These are phyloP conservation scores for Acyrthosiphon pisum DNA, from an alignment of 1,140 invertebrate species.

Conservation along the genomic window DNA sequence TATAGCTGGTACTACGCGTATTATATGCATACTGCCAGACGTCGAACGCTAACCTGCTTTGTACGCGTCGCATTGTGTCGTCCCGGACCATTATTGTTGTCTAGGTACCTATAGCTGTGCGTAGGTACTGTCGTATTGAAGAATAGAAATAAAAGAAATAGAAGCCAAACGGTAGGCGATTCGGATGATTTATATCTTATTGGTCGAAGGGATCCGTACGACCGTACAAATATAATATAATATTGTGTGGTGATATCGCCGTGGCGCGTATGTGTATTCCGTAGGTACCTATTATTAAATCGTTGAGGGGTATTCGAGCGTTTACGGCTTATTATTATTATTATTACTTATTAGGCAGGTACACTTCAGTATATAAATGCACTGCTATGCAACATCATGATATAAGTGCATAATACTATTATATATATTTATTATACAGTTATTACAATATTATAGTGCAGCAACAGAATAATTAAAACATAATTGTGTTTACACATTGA, in stretches of 20 bases:
- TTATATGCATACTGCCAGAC: not conserved
- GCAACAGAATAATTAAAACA: not conserved
- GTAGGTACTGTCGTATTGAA: not conserved
- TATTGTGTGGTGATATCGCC: no score
- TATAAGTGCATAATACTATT: conserved; percentile 12
- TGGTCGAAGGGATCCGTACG: not conserved
- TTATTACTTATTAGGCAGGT: not conserved
- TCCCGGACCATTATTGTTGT: not conserved
- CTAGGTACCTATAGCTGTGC: not conserved
- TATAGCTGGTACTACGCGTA: not conserved
- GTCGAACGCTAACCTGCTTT: conserved; percentile 41
- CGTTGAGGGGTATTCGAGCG: not conserved
- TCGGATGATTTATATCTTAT: not conserved
- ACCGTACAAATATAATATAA: no score
- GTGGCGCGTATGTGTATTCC: not conserved
- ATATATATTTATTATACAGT: no score
- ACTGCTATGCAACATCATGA: not conserved
- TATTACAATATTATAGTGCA: not conserved
- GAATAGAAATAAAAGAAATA: not conserved
- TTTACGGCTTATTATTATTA: not conserved
- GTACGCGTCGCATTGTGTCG: conserved; percentile 13
- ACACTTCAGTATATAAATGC: not conserved
- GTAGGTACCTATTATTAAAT: not conserved
- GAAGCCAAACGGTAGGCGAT: not conserved
- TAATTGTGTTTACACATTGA: not conserved